These are phyloP conservation scores for Oxyscelio sp. DNA, from an alignment of 2,888 invertebrate species.

Conservation along the genomic window DNA sequence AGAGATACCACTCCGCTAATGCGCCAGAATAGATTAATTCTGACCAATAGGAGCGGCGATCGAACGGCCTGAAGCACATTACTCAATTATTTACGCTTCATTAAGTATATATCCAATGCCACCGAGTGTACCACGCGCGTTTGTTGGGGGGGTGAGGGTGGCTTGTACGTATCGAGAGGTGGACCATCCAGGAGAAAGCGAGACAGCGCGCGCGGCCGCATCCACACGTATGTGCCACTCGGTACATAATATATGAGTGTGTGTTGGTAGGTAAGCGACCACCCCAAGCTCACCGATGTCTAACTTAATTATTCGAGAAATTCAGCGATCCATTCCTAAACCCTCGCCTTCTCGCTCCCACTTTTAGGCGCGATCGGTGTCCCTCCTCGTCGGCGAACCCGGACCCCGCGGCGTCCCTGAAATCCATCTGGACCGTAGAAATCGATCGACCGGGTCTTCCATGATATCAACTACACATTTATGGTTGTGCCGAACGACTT, in stretches of 20 bases:
- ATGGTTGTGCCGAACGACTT: slow-evolving; percentile 68
- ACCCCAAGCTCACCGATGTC: slow-evolving; percentile 84
- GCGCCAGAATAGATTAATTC: slow-evolving; percentile 89
- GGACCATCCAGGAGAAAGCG: slow-evolving; percentile 47
- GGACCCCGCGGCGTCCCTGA: slow-evolving; percentile 55
- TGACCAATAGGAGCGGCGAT: slow-evolving; percentile 88
- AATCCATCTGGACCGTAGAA: slow-evolving; percentile 78
- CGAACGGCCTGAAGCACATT: slow-evolving; percentile 88
- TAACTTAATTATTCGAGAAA: slow-evolving; percentile 89
- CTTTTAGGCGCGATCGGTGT: slow-evolving; percentile 30
- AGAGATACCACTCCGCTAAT: slow-evolving; percentile 87
- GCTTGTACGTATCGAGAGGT: slow-evolving; percentile 55
- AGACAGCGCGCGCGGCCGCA: slow-evolving; percentile 68
- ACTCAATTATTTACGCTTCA: slow-evolving; percentile 89
- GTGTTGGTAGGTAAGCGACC: slow-evolving; percentile 87
- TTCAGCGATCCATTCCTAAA: slow-evolving; percentile 85
- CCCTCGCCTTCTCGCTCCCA: slow-evolving; percentile 51
- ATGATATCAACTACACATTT: slow-evolving; percentile 76
- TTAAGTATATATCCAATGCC: slow-evolving; percentile 89
- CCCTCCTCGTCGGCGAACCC: slow-evolving; percentile 34
- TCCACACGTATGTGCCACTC: slow-evolving; percentile 79
- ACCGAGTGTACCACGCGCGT: slow-evolving; percentile 84
- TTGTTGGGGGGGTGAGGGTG: slow-evolving; percentile 51
- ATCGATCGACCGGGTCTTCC: slow-evolving; percentile 79
- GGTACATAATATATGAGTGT: slow-evolving; percentile 87